These are phyloP conservation scores for Pycnonotus jocosus DNA, from an alignment of 2,113 vertebrate genomes.

Conservation along the genomic window DNA sequence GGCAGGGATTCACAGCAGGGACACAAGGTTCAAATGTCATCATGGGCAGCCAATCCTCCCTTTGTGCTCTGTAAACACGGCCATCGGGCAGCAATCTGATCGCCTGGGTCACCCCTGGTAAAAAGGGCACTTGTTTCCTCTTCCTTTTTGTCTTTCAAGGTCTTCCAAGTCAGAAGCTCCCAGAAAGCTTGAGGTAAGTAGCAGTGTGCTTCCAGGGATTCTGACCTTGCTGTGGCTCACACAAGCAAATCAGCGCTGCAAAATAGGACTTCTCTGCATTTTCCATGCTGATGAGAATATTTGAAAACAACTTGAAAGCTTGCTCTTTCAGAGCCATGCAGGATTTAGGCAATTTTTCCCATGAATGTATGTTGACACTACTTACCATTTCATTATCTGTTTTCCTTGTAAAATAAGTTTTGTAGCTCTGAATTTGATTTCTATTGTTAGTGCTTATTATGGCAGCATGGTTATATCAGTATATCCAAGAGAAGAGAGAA, in stretches of 20 bases:
- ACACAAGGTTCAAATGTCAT: background rate
- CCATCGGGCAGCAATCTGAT: fast-evolving
- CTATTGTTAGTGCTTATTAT: background rate
- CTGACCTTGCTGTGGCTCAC: background rate
- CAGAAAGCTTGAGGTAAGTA: background rate
- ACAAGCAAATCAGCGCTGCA: fast-evolving
- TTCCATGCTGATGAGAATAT: background rate
- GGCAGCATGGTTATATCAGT: background rate
- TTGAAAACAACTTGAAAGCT: background rate
- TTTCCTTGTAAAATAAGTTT: background rate
- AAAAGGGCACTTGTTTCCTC: background rate
- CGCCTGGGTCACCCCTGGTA: background rate
- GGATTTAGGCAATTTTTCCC: background rate
- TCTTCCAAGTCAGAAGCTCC: background rate
- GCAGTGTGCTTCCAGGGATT: background rate
- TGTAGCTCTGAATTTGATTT: background rate
- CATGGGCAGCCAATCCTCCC: background rate
- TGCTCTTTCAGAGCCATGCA: background rate
- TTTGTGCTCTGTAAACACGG: background rate
- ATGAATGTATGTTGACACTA: background rate
- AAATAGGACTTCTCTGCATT: background rate
- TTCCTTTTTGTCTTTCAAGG: background rate
- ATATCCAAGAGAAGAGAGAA: background rate
- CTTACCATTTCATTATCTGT: background rate
- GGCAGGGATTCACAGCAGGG: background rate